phyloP scores from a whole-genome alignment of 1,140 invertebrate genomes.

The Aphaenogaster rudis region DNA sequence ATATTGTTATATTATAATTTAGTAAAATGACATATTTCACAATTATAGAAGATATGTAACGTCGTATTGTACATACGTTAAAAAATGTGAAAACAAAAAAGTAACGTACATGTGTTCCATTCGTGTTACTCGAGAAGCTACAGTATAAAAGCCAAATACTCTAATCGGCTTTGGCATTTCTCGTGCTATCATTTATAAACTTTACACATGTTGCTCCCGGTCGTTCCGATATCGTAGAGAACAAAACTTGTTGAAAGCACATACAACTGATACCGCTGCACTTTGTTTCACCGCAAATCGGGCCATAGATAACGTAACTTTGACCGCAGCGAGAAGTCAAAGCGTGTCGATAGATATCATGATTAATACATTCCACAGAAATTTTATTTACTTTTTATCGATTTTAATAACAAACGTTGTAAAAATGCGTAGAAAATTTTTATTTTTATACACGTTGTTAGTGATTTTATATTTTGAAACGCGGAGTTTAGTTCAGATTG shows the following conservation, averaged over 20 bases:
- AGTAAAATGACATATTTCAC: neutral
- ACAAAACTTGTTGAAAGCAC: slow-evolving; percentile 39
- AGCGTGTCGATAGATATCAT: neutral
- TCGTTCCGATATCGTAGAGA: slow-evolving; percentile 42
- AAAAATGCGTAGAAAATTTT: neutral
- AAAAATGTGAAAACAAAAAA: neutral
- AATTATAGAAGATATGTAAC: neutral
- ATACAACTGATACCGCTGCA: slow-evolving; percentile 31
- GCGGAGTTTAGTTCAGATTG: neutral
- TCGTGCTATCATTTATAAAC: slow-evolving; percentile 51
- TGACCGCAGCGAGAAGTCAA: slow-evolving; percentile 20
- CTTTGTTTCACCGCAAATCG: slow-evolving; percentile 44
- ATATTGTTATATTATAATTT: neutral
- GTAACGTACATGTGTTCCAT: neutral
- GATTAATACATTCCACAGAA: neutral
- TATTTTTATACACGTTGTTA: neutral
- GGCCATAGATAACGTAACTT: slow-evolving; percentile 45
- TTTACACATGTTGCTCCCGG: slow-evolving; percentile 17
- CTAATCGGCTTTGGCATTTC: slow-evolving; percentile 30
- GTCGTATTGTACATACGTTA: neutral
- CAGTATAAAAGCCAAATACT: neutral
- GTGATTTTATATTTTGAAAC: neutral
- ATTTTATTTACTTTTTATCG: neutral
- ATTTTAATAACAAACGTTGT: neutral
- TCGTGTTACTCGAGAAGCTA: slow-evolving; percentile 20